Evolutionary conservation across 1,140 invertebrate genomes (phyloP), one percentile per base, ranked within the genome.

Genomic region (Oryzaephilus surinamensis): DNA sequence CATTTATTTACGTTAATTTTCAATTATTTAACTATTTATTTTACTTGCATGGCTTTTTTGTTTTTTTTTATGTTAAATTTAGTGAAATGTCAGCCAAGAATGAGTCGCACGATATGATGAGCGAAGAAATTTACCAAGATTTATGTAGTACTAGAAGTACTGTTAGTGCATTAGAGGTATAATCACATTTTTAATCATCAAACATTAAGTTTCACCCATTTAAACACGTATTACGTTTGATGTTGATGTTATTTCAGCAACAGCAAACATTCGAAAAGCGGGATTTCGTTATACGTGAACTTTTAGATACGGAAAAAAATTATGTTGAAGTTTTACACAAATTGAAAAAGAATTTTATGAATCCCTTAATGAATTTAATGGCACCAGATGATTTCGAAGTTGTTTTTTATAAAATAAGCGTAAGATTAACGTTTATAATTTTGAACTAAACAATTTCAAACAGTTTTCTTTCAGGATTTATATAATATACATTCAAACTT

Each of bases 231-330:
- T n/a, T n/a, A n/a, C n/a, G n/a, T n/a, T n/a, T n/a, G n/a, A 32
- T 24, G 11, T 23, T 35, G 13, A 7, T 11, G 16, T 30, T 11
- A 18, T 38, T 16, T 38, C 46, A 52, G 46, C 46, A 47, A 34
- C 41, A 46, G 16, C 67, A 73, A 44, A 77, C 78, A 46, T 68
- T 77, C 41, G 88, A 91, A 59, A 96, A 96, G 64, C 69, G 92
- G 40, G 93, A 97, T 65, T 93, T 93, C 60, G 93, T 95, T 32
- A 85, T 98, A 43, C 81, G 90, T 52, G 95, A 99, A 64, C 67
- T 99, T 3, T 74, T 97, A 8, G 92, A 97, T 63, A 98, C 95
- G 0, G 95, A 99, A 65, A 84, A 81, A 43, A 97, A 97, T 66
- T 99, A 97, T 61, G 80, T 96, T 12, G 88, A 95, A 50, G 94